A percentile compares a stretch with the other conserved stretches of the same genome.
Conservation (phyloP, 2,113 vertebrate genomes). For the Indri indri region DNA sequence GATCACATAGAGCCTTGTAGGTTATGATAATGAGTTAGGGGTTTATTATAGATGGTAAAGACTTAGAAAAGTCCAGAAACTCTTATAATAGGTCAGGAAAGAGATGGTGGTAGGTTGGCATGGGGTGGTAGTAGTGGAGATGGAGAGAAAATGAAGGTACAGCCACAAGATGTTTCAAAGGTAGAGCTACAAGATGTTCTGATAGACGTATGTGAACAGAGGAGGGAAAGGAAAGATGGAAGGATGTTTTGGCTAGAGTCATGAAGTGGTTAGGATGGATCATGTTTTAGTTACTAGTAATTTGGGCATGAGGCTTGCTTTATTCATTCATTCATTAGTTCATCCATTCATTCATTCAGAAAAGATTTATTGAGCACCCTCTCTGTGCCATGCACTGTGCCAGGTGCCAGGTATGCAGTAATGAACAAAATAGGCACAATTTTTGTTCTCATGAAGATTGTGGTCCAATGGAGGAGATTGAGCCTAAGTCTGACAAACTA, state of each 20-base stretch:
- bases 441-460: not conserved
- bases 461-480: not conserved
- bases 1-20: not conserved
- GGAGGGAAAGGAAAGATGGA: not conserved
- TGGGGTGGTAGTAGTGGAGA: not conserved
- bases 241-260: not conserved
- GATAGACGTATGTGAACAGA: not conserved
- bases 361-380: not conserved
- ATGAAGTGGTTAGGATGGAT: not conserved
- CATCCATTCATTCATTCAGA: not conserved
- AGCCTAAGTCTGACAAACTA: not conserved
- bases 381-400: not conserved
- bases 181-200: not conserved
- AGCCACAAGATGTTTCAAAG: not conserved
- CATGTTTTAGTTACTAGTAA: not conserved
- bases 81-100: not conserved
- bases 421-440: not conserved
- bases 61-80: not conserved
- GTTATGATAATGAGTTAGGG: not conserved
- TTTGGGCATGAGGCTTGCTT: not conserved
- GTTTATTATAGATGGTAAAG: not conserved
- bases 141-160: not conserved
- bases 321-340: not conserved
- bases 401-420: not conserved
- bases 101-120: not conserved